Percentiles rank a stretch among this genome's conserved stretches.
Conservation (phyloP, 2,797 vertebrate species). For the Pogonophryne albipinna region DNA sequence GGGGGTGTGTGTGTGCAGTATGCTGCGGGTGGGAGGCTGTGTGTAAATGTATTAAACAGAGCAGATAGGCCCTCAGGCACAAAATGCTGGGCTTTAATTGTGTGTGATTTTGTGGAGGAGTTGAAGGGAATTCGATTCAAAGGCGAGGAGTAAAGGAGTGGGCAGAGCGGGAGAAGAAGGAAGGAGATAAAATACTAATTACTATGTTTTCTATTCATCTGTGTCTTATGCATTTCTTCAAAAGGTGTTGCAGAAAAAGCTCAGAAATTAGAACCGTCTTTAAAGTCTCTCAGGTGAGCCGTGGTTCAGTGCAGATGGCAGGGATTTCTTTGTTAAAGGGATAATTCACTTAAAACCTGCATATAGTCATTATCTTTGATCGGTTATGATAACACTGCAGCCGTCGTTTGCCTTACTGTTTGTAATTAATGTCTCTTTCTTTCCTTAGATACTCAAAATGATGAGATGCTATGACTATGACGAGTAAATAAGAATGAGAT, state of each 20-base stretch:
- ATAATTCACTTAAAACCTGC: neutral
- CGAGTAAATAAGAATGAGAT: too few relatives aligned
- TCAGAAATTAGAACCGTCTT: constrained; percentile 30
- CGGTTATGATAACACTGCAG: neutral
- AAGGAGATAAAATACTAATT: constrained; percentile 68
- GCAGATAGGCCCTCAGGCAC: constrained; percentile 40
- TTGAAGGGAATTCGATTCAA: constrained; percentile 58
- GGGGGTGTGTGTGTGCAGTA: constrained; percentile 4
- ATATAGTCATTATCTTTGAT: neutral
- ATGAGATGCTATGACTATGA: too few relatives aligned
- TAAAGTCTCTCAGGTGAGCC: constrained; percentile 12
- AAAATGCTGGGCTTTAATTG: constrained; percentile 60
- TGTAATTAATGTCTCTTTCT: too few relatives aligned
- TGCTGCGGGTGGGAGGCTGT: constrained; percentile 11
- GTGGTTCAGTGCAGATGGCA: neutral
- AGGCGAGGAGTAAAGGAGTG: constrained; percentile 18
- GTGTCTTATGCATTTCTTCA: constrained; percentile 41
- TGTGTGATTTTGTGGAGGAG: constrained; percentile 67
- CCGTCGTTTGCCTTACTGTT: too few relatives aligned
- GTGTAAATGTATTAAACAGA: constrained; percentile 46
- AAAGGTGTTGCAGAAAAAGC: constrained; percentile 30
- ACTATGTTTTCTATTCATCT: constrained; percentile 46
- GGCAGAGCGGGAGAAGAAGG: constrained; percentile 27
- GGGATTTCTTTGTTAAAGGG: neutral
- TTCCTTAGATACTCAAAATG: too few relatives aligned